Evolutionary conservation across 2,888 invertebrate species (phyloP).

Genomic region (Allolobophora icterica): DNA sequence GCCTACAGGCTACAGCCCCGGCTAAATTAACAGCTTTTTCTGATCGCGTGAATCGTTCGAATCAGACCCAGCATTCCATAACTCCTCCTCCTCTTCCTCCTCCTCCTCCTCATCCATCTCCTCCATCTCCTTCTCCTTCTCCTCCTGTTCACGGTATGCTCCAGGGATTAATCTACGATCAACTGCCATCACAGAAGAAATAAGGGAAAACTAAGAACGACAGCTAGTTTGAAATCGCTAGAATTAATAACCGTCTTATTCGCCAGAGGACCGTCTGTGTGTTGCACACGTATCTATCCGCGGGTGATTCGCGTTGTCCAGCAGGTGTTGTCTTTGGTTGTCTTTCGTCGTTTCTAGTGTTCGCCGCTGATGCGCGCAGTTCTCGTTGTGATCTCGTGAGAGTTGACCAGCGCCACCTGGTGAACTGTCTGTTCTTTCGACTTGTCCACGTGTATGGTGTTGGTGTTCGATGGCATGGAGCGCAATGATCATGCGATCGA

Average conservation of each 20-base stretch:
- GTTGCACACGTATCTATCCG: background rate
- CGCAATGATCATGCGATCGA: background rate
- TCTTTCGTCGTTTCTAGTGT: background rate
- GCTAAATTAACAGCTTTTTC: background rate
- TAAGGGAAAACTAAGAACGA: background rate
- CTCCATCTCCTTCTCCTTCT: background rate
- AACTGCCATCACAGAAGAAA: too few relatives aligned
- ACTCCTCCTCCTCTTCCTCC: background rate
- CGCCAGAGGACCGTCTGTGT: background rate
- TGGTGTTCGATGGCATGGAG: background rate
- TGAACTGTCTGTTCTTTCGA: background rate
- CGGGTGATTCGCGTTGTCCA: background rate
- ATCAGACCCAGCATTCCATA: background rate
- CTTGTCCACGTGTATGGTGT: background rate
- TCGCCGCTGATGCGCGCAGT: background rate
- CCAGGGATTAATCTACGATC: background rate
- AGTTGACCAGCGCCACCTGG: background rate
- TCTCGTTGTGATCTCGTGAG: slow-evolving; percentile 5
- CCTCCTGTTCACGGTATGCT: too few relatives aligned
- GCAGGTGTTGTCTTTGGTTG: background rate
- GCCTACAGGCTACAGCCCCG: background rate
- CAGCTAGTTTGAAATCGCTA: background rate
- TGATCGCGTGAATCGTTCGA: background rate
- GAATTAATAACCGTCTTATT: background rate
- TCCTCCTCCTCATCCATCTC: background rate